Base-by-base conservation (phyloP, 2,888 invertebrate species). In the Drosophila kanekoi region DNA sequence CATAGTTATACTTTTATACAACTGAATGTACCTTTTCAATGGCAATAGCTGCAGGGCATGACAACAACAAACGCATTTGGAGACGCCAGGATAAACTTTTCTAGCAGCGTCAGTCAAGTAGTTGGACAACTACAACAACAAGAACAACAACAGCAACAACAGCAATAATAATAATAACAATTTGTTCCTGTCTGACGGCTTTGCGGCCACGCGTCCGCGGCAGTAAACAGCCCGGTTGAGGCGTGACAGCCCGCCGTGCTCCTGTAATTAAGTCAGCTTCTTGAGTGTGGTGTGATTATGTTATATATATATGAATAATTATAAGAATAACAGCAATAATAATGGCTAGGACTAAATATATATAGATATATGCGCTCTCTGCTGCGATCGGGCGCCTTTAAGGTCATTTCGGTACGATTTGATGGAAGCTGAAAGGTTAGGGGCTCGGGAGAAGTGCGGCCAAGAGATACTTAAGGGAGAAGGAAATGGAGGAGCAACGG, bases 71-170 rank as follows among this genome's bases (percentile, higher is more conserved):
- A 72, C 66, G 57, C 60, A 65, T 64, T 71, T 54, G 44, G 41
- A 60, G 74, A 62, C 58, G 54, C 58, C 53, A 63, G 53, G 59
- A 61, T 63, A 64, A 74, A 74, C 41, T 69, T 74, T 72, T 44
- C 49, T 11, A 56, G 62, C 28, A 40, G 66, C 65, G 18, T 38
- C 41, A 58, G 47, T 58, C 47, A 45, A 65, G 40, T 53, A 54
- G 44, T 63, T 51, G 37, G 35, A 40, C 52, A 64, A 28, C 32
- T 64, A 44, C 41, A 45, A 28, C 44, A 51, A n/a, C 18, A n/a
- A n/a, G n/a, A 48, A 35, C 28, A 57, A 18, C 40, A 41, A 37
- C 45, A 52, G 23, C 47, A 47, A 47, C 6, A 37, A 47, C 11
- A 35, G 4, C 13, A 10, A 35, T 13, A 13, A 35, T 13, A 35